Base-by-base conservation (phyloP, 2,113 vertebrate genomes). In the Typhlomys cinereus region DNA sequence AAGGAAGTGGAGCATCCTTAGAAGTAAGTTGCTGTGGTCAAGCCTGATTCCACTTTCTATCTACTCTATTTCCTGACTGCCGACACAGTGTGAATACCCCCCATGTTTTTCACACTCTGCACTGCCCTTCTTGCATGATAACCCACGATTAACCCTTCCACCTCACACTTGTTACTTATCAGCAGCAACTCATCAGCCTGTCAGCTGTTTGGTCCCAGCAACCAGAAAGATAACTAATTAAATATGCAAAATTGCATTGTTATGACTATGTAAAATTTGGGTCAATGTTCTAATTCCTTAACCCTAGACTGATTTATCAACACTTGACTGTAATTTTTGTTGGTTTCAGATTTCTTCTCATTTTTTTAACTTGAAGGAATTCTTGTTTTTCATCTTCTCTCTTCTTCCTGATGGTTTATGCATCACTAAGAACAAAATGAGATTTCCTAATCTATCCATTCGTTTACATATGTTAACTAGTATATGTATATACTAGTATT, bases 341-440 rank as follows among this genome's bases (percentile, higher is more conserved):
- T 76, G 7, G n/a, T 83, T 76, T 79, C 18, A 80, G 31, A 46
- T 64, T 1, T 62, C 48, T 82, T 73, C 50, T 39, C n/a, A n/a
- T n/a, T n/a, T 79, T 76, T 46, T 31, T 46, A 85, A 76, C 13
- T 59, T 34, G 20, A 36, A 54, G 15, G 23, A 23, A 0, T 64
- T 61, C 2, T 75, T 70, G 25, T n/a, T n/a, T n/a, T 27, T 1
- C 66, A 48, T 66, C 36, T 81, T 7, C 5, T 88, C 31, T 36
- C 4, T 78, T n/a, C 25, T 66, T 69, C 34, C 1, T 52, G 2
- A 48, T 54, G 36, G 31, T 50, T 73, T 85, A 50, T 62, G 50
- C 69, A 34, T 76, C 73, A 82, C 17, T 73, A 48, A 71, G 66
- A 92, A 52, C 21, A 78, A 90, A 93, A 78, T 92, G 64, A 88